Conservation (phyloP, 1,140 invertebrate genomes). For the Gonatopus flavifemur region DNA sequence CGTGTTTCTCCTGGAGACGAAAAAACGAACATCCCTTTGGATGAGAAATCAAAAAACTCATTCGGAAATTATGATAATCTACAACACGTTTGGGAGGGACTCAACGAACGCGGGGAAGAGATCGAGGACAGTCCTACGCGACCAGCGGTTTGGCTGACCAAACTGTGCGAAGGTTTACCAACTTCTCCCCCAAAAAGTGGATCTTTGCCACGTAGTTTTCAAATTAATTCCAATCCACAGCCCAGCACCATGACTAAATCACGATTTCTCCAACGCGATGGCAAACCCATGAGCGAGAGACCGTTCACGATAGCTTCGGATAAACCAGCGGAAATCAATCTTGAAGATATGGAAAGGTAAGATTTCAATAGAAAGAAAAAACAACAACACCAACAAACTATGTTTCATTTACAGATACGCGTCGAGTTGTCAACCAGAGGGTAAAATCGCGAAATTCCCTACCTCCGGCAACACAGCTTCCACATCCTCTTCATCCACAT, state of each 20-base stretch:
- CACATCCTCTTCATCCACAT: conserved; percentile 40
- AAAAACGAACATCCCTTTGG: conserved; percentile 11
- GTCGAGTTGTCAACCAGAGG: conserved; percentile 57
- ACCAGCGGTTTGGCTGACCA: conserved; percentile 66
- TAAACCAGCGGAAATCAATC: conserved; percentile 55
- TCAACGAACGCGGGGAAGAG: conserved; percentile 28
- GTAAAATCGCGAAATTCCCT: conserved; percentile 51
- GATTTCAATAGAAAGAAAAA: too few relatives aligned
- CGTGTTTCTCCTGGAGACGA: too few relatives aligned
- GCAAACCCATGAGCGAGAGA: conserved; percentile 57
- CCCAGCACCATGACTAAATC: conserved; percentile 37
- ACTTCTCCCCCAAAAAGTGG: conserved; percentile 67
- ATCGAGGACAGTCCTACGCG: conserved; percentile 57
- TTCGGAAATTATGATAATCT: conserved; percentile 59
- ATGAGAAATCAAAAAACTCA: conserved; percentile 14
- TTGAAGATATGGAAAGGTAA: conserved; percentile 63
- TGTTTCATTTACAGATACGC: too few relatives aligned
- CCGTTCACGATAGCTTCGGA: conserved; percentile 74
- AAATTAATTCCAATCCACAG: conserved; percentile 44
- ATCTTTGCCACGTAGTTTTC: conserved; percentile 76
- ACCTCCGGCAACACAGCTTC: conserved; percentile 36
- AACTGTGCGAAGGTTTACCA: conserved; percentile 60
- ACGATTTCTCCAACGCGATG: conserved; percentile 51
- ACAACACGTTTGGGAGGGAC: conserved; percentile 54
- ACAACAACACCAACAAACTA: too few relatives aligned